Base-by-base conservation (phyloP, 2,113 vertebrate genomes). In the Montifringilla adamsi region DNA sequence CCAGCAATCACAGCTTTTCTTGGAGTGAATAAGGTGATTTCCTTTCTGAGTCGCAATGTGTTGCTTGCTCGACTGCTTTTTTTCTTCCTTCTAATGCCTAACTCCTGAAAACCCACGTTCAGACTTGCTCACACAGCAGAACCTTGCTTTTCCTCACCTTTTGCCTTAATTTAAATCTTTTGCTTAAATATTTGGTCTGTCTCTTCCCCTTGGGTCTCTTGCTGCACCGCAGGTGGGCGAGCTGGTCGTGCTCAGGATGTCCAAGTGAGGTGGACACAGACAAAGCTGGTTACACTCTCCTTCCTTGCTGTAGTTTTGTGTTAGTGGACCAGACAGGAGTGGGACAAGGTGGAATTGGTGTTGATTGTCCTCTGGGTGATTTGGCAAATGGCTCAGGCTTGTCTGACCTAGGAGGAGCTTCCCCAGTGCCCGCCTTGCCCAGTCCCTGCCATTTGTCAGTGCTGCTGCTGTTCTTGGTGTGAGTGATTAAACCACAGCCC, bases 21-120 rank as follows among this genome's bases (percentile, higher is more conserved):
- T 99, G 99, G 99, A 99, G 98, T 98, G 99, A 99, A 98, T 99
- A 99, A 99, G 99, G 99, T 99, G 99, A 98, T 98, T 98, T 98
- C 96, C 91, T 97, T 98, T 97, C 98, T 97, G 96, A 95, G 93
- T 97, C 44, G 13, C 95, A 97, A 85, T 66, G 58, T 89, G 96
- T 97, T 96, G 86, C 93, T 96, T 95, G 95, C 97, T 91, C 52
- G 62, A 31, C 90, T 92, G 91, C 88, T 78, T 95, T 90, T 90
- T 90, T 68, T 83, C 84, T 84, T 96, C 85, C 89, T 91, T 9
- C 67, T 90, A 23, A 82, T 2, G 47, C 93, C 88, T 97, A 69
- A 82, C 86, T 81, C 68, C 78, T 84, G 47, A 63, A 86, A 92
- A 66, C 47, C 23, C 37, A 5, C 3, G 0, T 60, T 86, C 78